Conservation (phyloP, 1,140 invertebrate species). For the Drosophila arizonae region DNA sequence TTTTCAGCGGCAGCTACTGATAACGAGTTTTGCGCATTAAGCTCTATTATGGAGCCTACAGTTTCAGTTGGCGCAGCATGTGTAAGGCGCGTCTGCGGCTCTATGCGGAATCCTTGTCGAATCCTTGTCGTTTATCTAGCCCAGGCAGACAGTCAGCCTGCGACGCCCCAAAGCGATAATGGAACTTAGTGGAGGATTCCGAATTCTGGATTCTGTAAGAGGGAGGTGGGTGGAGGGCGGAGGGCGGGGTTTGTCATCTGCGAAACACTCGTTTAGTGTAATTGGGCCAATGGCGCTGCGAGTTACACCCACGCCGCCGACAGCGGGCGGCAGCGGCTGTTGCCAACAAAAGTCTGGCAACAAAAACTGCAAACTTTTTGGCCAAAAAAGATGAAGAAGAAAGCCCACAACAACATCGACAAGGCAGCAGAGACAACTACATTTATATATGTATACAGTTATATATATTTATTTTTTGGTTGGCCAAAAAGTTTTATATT, state of each 20-base stretch:
- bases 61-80: constrained; percentile 57
- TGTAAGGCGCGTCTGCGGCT: constrained; percentile 20
- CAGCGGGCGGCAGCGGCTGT: constrained; percentile 33
- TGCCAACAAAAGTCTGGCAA: constrained; percentile 59
- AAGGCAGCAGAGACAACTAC: constrained; percentile 25
- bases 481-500: constrained; percentile 73
- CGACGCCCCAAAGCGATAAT: constrained; percentile 26
- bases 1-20: constrained; percentile 71
- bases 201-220: neutral
- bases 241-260: constrained; percentile 47
- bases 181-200: constrained; percentile 6
- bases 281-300: constrained; percentile 76
- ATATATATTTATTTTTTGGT: constrained; percentile 51
- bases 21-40: constrained; percentile 79
- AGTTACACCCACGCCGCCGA: constrained; percentile 69
- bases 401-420: constrained; percentile 44
- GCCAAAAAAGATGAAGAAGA: constrained; percentile 7
- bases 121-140: constrained; percentile 75
- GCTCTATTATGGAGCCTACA: constrained; percentile 76
- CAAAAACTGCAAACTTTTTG: constrained; percentile 75
- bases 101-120: constrained; percentile 54
- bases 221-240: neutral
- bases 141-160: constrained; percentile 55
- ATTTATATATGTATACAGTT: constrained; percentile 12
- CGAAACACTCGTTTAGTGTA: constrained; percentile 80